These are phyloP conservation scores for Rhinopomastus cyanomelas DNA, from an alignment of 2,113 vertebrate species.

Conservation along the genomic window DNA sequence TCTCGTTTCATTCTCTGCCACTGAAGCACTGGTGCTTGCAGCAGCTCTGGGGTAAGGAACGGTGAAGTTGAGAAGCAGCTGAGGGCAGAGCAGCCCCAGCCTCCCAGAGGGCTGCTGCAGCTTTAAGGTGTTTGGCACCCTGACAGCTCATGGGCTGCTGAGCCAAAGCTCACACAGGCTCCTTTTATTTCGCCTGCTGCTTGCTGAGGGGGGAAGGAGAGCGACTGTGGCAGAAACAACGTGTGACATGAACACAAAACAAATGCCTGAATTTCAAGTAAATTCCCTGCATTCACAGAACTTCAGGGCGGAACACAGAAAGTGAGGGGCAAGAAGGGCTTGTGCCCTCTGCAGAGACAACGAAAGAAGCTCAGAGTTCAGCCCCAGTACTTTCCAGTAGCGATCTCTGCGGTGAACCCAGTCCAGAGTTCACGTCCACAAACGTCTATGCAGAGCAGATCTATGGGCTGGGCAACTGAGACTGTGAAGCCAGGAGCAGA, in stretches of 20 bases:
- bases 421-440: background rate
- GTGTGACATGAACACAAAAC: slow-evolving; percentile 58
- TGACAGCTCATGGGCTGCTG: background rate
- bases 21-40: too few relatives aligned
- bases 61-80: background rate
- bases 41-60: background rate
- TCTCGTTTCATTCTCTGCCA: accelerated
- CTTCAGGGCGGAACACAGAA: background rate
- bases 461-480: background rate
- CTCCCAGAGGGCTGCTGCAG: background rate
- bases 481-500: background rate
- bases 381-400: background rate
- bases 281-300: background rate
- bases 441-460: background rate
- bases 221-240: slow-evolving; percentile 48
- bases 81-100: background rate
- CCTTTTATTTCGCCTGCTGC: slow-evolving; percentile 32
- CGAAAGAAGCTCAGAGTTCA: background rate
- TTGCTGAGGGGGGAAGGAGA: slow-evolving; percentile 26
- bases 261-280: slow-evolving; percentile 13
- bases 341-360: background rate
- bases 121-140: slow-evolving; percentile 41
- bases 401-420: background rate
- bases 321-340: background rate
- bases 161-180: slow-evolving; percentile 55